These are phyloP conservation scores for Sciaenops ocellatus DNA, from an alignment of 2,797 vertebrate genomes.

Conservation along the genomic window DNA sequence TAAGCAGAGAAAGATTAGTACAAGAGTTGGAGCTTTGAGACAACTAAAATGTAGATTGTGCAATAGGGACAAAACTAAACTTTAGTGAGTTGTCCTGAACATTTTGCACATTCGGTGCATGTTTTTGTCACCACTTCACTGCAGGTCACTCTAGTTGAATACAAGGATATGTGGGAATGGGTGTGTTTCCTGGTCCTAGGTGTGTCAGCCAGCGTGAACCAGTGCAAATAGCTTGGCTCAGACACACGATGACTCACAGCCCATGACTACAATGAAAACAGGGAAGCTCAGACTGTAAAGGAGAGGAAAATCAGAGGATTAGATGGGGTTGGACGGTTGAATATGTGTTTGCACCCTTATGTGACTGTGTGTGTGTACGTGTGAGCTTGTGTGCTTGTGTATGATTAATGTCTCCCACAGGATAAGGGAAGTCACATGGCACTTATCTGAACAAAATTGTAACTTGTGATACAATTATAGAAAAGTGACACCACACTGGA, in stretches of 20 bases:
- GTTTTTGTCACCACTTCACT: constrained; percentile 45
- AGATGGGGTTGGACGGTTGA: constrained; percentile 65
- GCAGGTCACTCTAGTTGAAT: constrained; percentile 71
- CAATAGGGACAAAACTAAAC: neutral
- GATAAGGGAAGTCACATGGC: constrained; percentile 58
- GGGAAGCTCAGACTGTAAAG: constrained; percentile 69
- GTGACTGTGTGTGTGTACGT: constrained; percentile 22
- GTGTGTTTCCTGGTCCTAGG: constrained; percentile 87
- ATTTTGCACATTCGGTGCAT: constrained; percentile 15
- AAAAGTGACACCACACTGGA: constrained; percentile 42
- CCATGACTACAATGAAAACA: constrained; percentile 83
- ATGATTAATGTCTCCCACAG: constrained; percentile 53
- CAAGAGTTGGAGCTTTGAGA: neutral
- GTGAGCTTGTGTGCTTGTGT: neutral
- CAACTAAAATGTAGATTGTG: neutral
- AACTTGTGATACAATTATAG: constrained; percentile 44
- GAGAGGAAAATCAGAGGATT: constrained; percentile 79
- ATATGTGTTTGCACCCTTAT: constrained; percentile 24
- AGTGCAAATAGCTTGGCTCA: constrained; percentile 83
- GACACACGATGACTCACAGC: constrained; percentile 82
- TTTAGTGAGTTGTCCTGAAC: neutral
- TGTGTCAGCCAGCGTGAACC: constrained; percentile 86
- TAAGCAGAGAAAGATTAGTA: neutral
- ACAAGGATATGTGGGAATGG: constrained; percentile 83
- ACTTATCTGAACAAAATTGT: constrained; percentile 25